These are phyloP conservation scores for Boulengeromyrus knoepffleri DNA, from an alignment of 2,113 vertebrate species.

Conservation along the genomic window DNA sequence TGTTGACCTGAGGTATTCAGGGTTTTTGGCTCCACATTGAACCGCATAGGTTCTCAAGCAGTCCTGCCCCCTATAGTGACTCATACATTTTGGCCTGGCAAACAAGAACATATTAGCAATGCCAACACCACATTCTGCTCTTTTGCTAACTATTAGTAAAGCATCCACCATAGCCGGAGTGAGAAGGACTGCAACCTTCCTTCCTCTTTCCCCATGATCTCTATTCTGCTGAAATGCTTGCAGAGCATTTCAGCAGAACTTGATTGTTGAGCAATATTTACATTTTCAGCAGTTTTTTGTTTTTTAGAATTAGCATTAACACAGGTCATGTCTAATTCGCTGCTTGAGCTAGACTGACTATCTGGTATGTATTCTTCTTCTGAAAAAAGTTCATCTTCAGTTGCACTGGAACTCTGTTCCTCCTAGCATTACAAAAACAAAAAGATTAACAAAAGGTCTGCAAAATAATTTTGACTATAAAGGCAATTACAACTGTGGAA, in stretches of 20 bases:
- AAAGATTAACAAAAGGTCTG: not conserved
- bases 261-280: too few relatives aligned
- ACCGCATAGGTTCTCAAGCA: too few relatives aligned
- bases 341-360: not conserved
- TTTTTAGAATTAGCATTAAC: not conserved
- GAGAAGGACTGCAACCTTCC: conserved; percentile 3
- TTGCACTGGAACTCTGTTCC: not conserved
- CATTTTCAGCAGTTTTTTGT: not conserved
- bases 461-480: not conserved
- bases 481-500: not conserved
- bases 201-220: conserved; percentile 24
- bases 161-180: too few relatives aligned
- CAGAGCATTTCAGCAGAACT: not conserved
- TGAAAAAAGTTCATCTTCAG: not conserved
- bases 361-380: not conserved
- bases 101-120: too few relatives aligned
- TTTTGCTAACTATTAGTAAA: too few relatives aligned
- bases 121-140: too few relatives aligned
- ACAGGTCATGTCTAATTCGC: not conserved
- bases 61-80: conserved; percentile 15
- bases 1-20: too few relatives aligned
- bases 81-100: too few relatives aligned
- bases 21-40: too few relatives aligned
- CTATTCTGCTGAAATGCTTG: conserved; percentile 21
- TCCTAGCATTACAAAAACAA: not conserved